These are phyloP conservation scores for Rhinogobius similis DNA, from an alignment of 2,113 vertebrate species.

Conservation along the genomic window DNA sequence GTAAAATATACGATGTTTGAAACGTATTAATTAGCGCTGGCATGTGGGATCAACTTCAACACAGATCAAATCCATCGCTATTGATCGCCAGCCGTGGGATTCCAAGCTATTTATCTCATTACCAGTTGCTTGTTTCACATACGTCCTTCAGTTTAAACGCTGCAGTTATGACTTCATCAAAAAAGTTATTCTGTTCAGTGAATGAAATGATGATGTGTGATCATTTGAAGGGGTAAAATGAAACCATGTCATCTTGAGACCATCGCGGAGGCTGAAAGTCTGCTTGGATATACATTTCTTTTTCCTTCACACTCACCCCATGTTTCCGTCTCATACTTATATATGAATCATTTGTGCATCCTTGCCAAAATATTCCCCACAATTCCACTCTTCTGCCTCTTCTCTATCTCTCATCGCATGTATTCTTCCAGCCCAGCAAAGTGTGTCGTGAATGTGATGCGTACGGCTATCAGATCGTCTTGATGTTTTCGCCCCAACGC, in stretches of 20 bases:
- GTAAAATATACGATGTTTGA: too few species aligned
- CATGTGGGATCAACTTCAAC: background rate
- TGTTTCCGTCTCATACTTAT: background rate
- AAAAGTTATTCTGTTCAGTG: background rate
- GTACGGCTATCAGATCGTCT: conserved; percentile 56
- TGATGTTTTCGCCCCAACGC: conserved; percentile 29
- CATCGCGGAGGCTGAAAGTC: background rate
- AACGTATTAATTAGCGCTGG: too few species aligned
- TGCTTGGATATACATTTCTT: background rate
- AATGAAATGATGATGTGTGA: too few species aligned
- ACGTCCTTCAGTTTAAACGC: background rate
- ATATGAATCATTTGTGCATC: background rate
- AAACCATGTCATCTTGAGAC: too few species aligned
- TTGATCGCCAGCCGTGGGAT: background rate
- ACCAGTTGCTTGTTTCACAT: background rate
- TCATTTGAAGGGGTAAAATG: too few species aligned
- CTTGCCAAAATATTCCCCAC: background rate
- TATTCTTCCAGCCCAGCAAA: background rate
- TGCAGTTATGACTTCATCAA: background rate
- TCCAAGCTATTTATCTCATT: background rate
- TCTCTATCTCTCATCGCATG: too few species aligned
- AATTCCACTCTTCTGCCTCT: background rate
- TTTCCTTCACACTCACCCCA: background rate
- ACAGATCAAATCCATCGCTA: background rate
- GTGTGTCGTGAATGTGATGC: conserved; percentile 26